Evolutionary conservation across 2,797 vertebrate species (phyloP), one percentile per base, ranked within the genome.

Genomic region (Podarcis siculus): DNA sequence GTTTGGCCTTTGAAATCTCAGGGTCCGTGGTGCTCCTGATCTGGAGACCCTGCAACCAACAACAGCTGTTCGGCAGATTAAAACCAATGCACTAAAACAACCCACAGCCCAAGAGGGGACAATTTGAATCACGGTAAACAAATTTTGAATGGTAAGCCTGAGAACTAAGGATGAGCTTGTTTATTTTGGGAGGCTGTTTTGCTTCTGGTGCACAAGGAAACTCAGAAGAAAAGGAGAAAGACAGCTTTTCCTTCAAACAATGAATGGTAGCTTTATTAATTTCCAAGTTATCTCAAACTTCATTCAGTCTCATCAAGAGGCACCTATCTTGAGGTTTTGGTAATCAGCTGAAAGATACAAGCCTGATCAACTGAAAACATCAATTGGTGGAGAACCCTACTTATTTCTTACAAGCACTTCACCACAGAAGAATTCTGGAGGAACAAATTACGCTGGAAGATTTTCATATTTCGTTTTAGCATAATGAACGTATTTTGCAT

Each of bases 401-500:
- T 72, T 87, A 61, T 61, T 87, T 39, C 37, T 64, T 32, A n/a
- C 35, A 71, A 72, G 23, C 66, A 73, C 25, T 73, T 64, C 37
- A 80, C 45, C 25, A 30, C 39, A 73, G 49, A 45, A 72, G 15
- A 21, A 8, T 73, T 80, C n/a, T 75, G 8, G n/a, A 12, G 77
- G 32, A 89, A 61, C 76, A 85, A 85, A 85, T 89, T 85, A 80
- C 80, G 77, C 58, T 71, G 37, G 66, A n/a, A 15, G 45, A 42
- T 69, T 42, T 67, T 45, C 58, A 66, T 45, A 80, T 89, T 66
- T 89, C 69, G 61, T 73, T 89, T 85, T 69, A 75, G 30, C 30
- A 45, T 82, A 82, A 82, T 82, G 37, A 81, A 81, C 55, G 64
- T 73, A 73, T 85, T 89, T 64, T 85, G 77, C 78, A 89, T 67